Base-by-base conservation (phyloP, 2,797 vertebrate genomes). In the Carapus acus region DNA sequence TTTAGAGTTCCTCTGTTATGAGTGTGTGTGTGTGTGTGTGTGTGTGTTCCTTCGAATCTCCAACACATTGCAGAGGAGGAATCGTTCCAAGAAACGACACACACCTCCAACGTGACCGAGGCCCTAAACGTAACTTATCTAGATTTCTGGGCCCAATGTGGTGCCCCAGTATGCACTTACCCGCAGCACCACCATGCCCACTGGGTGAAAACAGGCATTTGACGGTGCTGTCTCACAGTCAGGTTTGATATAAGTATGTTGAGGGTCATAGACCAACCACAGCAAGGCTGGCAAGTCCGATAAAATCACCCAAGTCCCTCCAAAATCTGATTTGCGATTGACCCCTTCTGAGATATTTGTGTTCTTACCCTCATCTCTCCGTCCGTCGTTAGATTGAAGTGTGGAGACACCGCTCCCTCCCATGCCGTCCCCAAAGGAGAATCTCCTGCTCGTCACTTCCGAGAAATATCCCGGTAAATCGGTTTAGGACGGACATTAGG, bases 401-500 rank as follows among this genome's bases (percentile, higher is more conserved):
- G 47, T 54, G 40, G 46, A 54, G 48, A 37, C 31, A 39, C 13
- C 43, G 45, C 20, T 46, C 27, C 7, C 44, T 53, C 24, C 43
- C 19, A 21, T 16, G 22, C 43, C 16, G 52, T 60, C 43, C 40
- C 38, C 58, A 59, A 66, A 56, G 58, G 58, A 2, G 2, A 51
- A 50, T 51, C 46, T 34, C 49, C 41, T 22, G 64, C 59, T 20
- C 42, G 45, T 76, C 69, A 65, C 64, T 76, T 77, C 67, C 62
- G 71, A 67, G 80, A 71, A 66, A 74, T 43, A 62, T n/a, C 46
- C 21, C 40, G 7, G 67, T 49, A 83, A 85, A 85, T 85, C 71
- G 48, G 69, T 81, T 85, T 83, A 82, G 70, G 69, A 69, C 50
- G 67, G 78, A 73, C 58, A 75, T 74, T 77, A 77, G 78, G 83